phyloP scores from a whole-genome alignment of 2,888 invertebrate genomes.

The Pycnomerus fuliginosus region DNA sequence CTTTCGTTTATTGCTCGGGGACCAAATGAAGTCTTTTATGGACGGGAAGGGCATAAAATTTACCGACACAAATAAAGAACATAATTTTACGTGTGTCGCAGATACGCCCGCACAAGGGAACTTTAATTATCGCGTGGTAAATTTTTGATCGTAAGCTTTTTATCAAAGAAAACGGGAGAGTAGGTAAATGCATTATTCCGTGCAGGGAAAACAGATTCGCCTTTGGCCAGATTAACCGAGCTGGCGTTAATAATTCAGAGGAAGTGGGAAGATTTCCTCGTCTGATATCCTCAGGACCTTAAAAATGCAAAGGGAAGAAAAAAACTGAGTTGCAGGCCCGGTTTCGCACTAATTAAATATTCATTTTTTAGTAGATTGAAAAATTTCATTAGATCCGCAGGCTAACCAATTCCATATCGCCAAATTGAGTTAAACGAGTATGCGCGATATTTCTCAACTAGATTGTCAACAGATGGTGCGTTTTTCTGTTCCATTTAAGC shows the following conservation, averaged over 20 bases:
- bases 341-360: conserved; percentile 17
- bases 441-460: conserved; percentile 36
- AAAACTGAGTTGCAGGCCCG: too few species aligned
- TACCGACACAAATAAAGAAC: conserved; percentile 24
- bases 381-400: too few species aligned
- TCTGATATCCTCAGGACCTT: conserved; percentile 22
- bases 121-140: too few species aligned
- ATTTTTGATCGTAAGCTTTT: background rate
- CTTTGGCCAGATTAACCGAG: conserved; percentile 42
- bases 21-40: conserved; percentile 41
- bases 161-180: background rate
- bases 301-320: conserved; percentile 6
- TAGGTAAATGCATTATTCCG: conserved; percentile 15
- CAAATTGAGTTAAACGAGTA: conserved; percentile 46
- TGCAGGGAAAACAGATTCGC: conserved; percentile 27
- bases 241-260: conserved; percentile 46
- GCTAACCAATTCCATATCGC: conserved; percentile 30
- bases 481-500: conserved; percentile 56
- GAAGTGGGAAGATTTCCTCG: conserved; percentile 34
- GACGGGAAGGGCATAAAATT: conserved; percentile 27
- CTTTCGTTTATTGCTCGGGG: conserved; percentile 34
- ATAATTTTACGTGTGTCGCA: background rate
- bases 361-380: conserved; percentile 9
- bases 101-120: too few species aligned
- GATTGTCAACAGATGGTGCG: conserved; percentile 56